These are phyloP conservation scores for Linyphia triangularis DNA, from an alignment of 2,888 invertebrate genomes.

Conservation along the genomic window DNA sequence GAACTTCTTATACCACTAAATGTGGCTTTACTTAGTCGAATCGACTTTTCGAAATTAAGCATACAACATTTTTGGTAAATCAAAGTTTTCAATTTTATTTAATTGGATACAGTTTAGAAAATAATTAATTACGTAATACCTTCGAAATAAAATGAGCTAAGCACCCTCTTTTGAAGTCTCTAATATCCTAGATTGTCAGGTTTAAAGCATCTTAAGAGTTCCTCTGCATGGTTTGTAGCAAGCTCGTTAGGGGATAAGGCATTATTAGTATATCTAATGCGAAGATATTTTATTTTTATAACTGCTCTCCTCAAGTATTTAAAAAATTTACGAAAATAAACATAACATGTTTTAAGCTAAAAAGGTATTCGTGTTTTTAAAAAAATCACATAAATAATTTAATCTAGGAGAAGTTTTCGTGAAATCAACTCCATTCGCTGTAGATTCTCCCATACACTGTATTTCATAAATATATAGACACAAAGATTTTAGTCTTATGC, in stretches of 20 bases:
- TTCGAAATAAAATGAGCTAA: constrained; percentile 48
- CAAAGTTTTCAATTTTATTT: no score
- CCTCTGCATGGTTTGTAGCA: background rate
- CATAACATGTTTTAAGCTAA: background rate
- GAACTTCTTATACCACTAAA: no score
- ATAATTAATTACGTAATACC: constrained; percentile 38
- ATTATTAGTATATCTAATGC: constrained; percentile 47
- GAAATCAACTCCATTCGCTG: background rate
- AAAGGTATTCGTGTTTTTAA: background rate
- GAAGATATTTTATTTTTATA: constrained; percentile 25
- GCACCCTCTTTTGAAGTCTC: constrained; percentile 41
- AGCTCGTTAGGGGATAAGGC: constrained; percentile 50
- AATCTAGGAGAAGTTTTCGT: background rate
- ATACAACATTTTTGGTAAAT: no score
- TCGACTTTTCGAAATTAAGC: no score
- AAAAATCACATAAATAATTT: background rate
- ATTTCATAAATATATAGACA: background rate
- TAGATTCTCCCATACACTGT: background rate
- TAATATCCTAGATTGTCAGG: constrained; percentile 44
- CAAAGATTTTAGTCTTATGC: background rate
- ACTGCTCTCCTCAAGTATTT: background rate
- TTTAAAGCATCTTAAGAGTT: constrained; percentile 50
- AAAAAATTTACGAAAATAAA: constrained; percentile 22
- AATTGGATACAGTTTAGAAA: constrained; percentile 24
- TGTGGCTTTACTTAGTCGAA: no score